Evolutionary conservation across 2,797 vertebrate genomes (phyloP), one percentile per base, ranked within the genome.

Genomic region (Bradypodion pumilum): DNA sequence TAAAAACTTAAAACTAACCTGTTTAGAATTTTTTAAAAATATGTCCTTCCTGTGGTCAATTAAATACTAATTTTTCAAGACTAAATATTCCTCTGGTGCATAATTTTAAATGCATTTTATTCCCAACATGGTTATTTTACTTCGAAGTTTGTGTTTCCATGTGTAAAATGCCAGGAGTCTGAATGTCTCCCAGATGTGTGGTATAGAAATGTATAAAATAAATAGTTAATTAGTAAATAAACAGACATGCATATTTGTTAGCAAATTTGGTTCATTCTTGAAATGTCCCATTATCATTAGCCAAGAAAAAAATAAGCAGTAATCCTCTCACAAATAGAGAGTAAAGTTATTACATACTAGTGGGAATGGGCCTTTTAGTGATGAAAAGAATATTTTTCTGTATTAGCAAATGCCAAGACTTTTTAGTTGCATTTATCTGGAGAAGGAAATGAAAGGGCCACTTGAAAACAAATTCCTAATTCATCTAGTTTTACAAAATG

Each of bases 261-360:
- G 74, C 6, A 81, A 82, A 86, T 70, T 3, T 46, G 70, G 7
- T 37, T 82, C 35, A 87, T 0, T 49, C 10, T 82, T 16, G 40
- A 85, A 86, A 82, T 4, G 49, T 74, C 78, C 27, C 2, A 78
- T 87, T 81, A 42, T 16, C 32, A 81, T 83, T 79, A 27, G 12
- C 49, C 80, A 23, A 86, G 44, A 76, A 49, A 42, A 46, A 79
- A 56, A 5, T 5, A 19, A 4, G 37, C 10, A 15, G 23, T n/a
- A 27, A 81, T 79, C 46, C 1, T 42, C 21, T n/a, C 27, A 65
- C 37, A 78, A n/a, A 68, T 44, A 78, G 70, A 74, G 35, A 21
- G 70, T 59, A 74, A 82, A 85, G 27, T 56, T 63, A 1, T 1
- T 76, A 1, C 2, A 60, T 79, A 23, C 72, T 81, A 27, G 2